Evolutionary conservation across 2,113 vertebrate genomes (phyloP).

Genomic region (Laticauda colubrina): DNA sequence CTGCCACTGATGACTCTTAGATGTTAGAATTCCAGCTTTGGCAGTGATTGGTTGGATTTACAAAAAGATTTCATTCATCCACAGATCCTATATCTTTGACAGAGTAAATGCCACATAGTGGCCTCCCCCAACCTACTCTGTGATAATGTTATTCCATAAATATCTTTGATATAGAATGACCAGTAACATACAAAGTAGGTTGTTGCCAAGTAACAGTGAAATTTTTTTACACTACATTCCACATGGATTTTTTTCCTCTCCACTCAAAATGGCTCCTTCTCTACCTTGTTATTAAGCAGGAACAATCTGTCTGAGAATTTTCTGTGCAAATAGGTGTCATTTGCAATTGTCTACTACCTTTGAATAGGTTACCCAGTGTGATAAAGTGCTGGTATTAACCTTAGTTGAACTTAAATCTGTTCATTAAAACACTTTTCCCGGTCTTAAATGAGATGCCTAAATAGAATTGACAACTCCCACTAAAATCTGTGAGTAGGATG

Average conservation of each 20-base stretch:
- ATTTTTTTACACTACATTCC: neutral
- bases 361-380: neutral
- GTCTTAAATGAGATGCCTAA: neutral
- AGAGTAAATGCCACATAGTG: constrained; percentile 20
- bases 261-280: neutral
- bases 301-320: neutral
- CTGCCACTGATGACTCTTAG: constrained; percentile 38
- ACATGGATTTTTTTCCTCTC: neutral
- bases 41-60: constrained; percentile 25
- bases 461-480: neutral
- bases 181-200: neutral
- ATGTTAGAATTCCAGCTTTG: constrained; percentile 39
- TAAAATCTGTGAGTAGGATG: neutral
- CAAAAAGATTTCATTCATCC: constrained; percentile 33
- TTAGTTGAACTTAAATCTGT: constrained; percentile 2
- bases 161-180: neutral
- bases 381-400: neutral
- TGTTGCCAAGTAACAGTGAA: neutral
- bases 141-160: neutral
- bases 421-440: neutral
- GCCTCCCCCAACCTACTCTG: neutral
- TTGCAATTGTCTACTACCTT: constrained; percentile 5
- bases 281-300: neutral
- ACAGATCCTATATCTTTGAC: constrained; percentile 9
- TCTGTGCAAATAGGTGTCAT: neutral